Base-by-base conservation (phyloP, 2,797 vertebrate genomes). In the Erpetoichthys calabaricus region DNA sequence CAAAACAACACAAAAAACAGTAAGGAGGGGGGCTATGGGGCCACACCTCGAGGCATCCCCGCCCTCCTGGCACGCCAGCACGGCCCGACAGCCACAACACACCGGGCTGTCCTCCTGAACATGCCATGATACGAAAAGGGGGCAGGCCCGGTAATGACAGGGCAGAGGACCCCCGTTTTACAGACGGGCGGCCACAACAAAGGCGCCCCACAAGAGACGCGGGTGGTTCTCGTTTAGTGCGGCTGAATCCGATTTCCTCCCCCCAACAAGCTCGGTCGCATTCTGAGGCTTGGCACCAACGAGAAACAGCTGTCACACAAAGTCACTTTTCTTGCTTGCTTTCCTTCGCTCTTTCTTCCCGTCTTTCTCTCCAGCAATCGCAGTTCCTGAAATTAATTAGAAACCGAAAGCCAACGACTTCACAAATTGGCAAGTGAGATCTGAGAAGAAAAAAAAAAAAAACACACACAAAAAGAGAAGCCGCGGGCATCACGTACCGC, bases 171-270 rank as follows among this genome's bases (percentile, higher is more conserved):
- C 76, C 74, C 62, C 53, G 56, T 66, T 71, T 67, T 68, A 63
- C 71, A 70, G 71, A 72, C 70, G 56, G 69, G 67, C 58, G 56
- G 69, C 75, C 78, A 76, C 79, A 78, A 71, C 65, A 77, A 78
- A 79, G 73, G 53, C 67, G 67, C 68, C 69, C 63, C 69, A 73
- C 72, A 71, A 75, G 63, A 65, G 68, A 72, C 71, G 4, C 59
- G 53, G 65, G 68, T 73, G 75, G 74, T 75, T 81, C 25, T 76
- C 70, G 63, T 69, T 79, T 79, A 69, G 67, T 69, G 42, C 71
- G 66, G 62, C 72, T 71, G 62, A 59, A 72, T 64, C 65, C 70
- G 59, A 68, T 77, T 76, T 77, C 75, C 75, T 76, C 45, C 57
- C 70, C 58, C 57, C 64, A 55, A 2, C 1, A 4, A 50, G 60